These are phyloP conservation scores for Toxotes chatareus DNA, from an alignment of 2,113 vertebrate genomes.

Conservation along the genomic window DNA sequence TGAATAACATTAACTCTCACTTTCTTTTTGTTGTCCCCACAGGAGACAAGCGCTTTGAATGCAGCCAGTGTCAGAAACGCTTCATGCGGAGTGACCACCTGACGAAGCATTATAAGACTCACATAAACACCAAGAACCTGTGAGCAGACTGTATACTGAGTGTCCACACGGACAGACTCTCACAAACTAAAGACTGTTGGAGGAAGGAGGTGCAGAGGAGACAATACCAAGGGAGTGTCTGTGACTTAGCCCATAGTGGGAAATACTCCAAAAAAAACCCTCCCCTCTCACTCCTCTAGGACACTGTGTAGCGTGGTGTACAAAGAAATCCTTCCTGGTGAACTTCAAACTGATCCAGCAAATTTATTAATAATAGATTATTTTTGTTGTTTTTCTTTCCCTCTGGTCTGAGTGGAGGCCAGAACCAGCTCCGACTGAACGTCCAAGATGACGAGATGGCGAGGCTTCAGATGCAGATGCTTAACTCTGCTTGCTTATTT, in stretches of 20 bases:
- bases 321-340: slow-evolving; percentile 54
- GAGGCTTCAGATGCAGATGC: slow-evolving; percentile 23
- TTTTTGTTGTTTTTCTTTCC: background rate
- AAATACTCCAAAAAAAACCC: slow-evolving; percentile 35
- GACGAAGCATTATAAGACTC: slow-evolving; percentile 99
- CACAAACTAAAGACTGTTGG: slow-evolving; percentile 52
- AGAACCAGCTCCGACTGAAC: slow-evolving; percentile 21
- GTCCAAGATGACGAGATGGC: background rate
- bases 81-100: slow-evolving; percentile 99
- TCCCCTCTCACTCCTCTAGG: slow-evolving; percentile 36
- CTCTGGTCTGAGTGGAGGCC: slow-evolving; percentile 4
- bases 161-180: slow-evolving; percentile 27
- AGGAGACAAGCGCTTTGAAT: slow-evolving; percentile 99
- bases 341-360: slow-evolving; percentile 51
- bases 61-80: slow-evolving; percentile 97
- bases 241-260: slow-evolving; percentile 55
- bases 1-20: background rate
- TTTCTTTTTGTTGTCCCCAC: slow-evolving; percentile 31
- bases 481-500: slow-evolving; percentile 54
- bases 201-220: slow-evolving; percentile 34
- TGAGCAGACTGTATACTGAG: slow-evolving; percentile 75
- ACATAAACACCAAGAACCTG: slow-evolving; percentile 98
- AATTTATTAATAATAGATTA: slow-evolving; percentile 40
- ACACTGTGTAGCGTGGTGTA: slow-evolving; percentile 59
- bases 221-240: slow-evolving; percentile 21